Percentiles rank a stretch among this genome's conserved stretches.
phyloP scores from a whole-genome alignment of 2,797 vertebrate species.

The Pseudochirops cupreus region DNA sequence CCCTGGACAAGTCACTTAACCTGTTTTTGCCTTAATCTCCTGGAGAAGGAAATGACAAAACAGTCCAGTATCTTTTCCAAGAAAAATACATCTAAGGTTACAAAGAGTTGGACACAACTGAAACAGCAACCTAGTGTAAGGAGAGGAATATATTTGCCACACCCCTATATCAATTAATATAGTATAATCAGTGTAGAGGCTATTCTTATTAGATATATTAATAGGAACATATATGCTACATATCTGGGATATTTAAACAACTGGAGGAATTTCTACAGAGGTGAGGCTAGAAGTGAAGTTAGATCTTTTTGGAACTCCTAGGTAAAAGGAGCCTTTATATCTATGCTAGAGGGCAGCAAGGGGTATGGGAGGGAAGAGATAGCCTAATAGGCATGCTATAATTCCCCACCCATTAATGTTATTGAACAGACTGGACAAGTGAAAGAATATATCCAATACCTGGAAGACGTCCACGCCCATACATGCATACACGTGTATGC shows the following conservation, averaged over 20 bases:
- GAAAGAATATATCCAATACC: not conserved
- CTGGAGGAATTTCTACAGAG: too few species aligned
- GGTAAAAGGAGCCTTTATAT: not conserved
- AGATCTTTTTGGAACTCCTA: not conserved
- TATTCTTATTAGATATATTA: not conserved
- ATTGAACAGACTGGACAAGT: not conserved
- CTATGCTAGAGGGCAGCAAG: not conserved
- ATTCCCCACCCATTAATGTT: not conserved
- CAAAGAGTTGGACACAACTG: not conserved
- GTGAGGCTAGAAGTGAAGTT: not conserved
- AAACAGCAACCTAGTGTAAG: not conserved
- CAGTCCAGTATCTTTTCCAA: not conserved
- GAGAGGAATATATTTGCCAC: not conserved
- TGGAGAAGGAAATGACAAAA: not conserved
- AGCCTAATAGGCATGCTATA: not conserved
- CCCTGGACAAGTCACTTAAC: not conserved
- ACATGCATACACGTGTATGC: too few species aligned
- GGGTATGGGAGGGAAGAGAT: not conserved
- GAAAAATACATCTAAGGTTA: not conserved
- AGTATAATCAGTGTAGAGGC: not conserved
- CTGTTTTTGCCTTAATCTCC: not conserved
- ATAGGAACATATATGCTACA: not conserved
- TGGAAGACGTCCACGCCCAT: not conserved
- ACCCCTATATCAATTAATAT: not conserved
- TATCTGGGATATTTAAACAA: not conserved